phyloP scores from a whole-genome alignment of 1,140 invertebrate species.

The Calephelis virginiensis region DNA sequence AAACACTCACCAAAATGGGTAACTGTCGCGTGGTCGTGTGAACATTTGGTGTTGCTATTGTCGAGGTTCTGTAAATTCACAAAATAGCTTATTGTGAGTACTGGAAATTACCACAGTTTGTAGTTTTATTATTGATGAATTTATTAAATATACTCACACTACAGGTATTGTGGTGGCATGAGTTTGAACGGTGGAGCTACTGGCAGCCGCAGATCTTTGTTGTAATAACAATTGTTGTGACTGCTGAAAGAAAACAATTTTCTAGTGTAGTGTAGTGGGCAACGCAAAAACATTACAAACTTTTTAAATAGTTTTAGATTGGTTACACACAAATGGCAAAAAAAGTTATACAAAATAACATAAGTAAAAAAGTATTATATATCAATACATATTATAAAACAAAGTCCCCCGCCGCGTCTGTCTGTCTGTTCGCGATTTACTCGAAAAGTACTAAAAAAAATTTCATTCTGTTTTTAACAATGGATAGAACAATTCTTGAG shows the following conservation, averaged over 20 bases:
- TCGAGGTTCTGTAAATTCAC: slow-evolving; percentile 47
- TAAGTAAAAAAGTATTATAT: no score
- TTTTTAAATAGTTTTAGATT: no score
- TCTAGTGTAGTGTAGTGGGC: slow-evolving; percentile 81
- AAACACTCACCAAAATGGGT: slow-evolving; percentile 54
- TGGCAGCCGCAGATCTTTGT: slow-evolving; percentile 49
- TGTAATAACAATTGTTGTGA: slow-evolving; percentile 60
- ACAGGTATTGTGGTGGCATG: slow-evolving; percentile 61
- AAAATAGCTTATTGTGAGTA: not conserved
- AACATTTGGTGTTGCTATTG: slow-evolving; percentile 54
- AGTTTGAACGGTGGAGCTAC: slow-evolving; percentile 54
- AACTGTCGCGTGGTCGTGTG: slow-evolving; percentile 52
- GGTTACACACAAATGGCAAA: no score
- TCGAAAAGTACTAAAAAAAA: no score
- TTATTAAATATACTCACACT: slow-evolving; percentile 50
- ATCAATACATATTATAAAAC: no score
- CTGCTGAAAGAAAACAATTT: slow-evolving; percentile 37
- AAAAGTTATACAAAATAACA: no score
- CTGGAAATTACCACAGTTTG: not conserved
- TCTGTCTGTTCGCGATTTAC: no score
- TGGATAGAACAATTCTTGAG: no score
- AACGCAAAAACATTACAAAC: no score
- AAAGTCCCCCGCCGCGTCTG: no score
- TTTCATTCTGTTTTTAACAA: no score
- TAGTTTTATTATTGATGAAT: not conserved